Evolutionary conservation across 2,888 invertebrate species (phyloP), one percentile per base, ranked within the genome.

Genomic region (Campoplex nolae): DNA sequence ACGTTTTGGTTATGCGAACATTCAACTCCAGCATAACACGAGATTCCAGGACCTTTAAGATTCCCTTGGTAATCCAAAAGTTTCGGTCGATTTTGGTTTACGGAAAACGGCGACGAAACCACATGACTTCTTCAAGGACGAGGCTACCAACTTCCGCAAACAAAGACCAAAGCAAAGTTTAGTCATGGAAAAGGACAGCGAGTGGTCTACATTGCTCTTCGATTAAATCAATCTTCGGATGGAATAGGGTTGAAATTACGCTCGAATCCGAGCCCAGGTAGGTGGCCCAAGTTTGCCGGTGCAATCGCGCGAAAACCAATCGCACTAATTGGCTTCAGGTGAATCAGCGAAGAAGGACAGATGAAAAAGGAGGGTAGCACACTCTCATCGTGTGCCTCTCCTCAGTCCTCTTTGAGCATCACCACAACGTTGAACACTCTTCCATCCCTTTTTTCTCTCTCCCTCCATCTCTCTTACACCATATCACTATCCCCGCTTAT

Each of bases 261-360:
- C n/a, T 48, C 45, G 70, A 82, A 87, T 84, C 70, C 81, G 65
- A 23, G 80, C 73, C 51, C 76, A 70, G 68, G 73, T 78, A 84
- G 58, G 86, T 86, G 71, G 71, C 73, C 77, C 84, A 88, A 85
- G 86, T 90, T 91, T 88, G 88, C 85, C 83, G 73, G 89, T 89
- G 88, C 88, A 89, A 90, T 90, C 88, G 88, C 86, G 89, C 87
- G 87, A 86, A 88, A 89, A 89, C 88, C 89, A 90, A 90, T 90
- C 88, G 89, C 83, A 86, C 89, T 89, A 90, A 91, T 91, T 89
- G 89, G 89, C 89, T 89, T 83, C 88, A 85, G 88, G 88, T 88
- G 87, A 89, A 88, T 90, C 88, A 87, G 87, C 85, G 82, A 83
- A 54, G 77, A 51, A 18, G 78, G 78, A 8, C 16, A 70, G 48